Base-by-base conservation (phyloP, 2,113 vertebrate genomes). In the Ctenomys sociabilis region DNA sequence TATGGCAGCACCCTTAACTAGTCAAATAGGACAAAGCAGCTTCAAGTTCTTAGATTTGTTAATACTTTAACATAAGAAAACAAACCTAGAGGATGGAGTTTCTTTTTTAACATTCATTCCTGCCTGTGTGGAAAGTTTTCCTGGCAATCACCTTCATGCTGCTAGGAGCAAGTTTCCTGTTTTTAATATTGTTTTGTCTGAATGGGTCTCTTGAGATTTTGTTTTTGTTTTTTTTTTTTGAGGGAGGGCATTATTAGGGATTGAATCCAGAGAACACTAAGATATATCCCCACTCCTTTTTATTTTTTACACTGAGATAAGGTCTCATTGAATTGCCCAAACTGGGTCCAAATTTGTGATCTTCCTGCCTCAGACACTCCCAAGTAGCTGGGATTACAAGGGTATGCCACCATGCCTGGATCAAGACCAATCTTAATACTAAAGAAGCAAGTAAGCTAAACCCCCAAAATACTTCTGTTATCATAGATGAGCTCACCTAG, bases 171-270 rank as follows among this genome's bases (percentile, higher is more conserved):
- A 90, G 80, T 95, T 97, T 97, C 90, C 95, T 98, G 30, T 83
- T 89, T 97, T 96, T 97, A 68, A n/a, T 45, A 94, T 85, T 93
- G 83, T 96, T 96, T 95, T 92, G 93, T 80, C 68, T 94, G 40
- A 54, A 80, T 66, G 49, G 96, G 59, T 92, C 91, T 97, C 40
- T 94, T 32, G 28, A 73, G 94, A 5, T 89, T 80, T 80, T 52
- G 49, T 17, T 78, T 43, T 43, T 49, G 43, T 40, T 40, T 40
- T 22, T 37, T 43, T 26, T 43, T 3, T 9, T 57, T 0, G 16
- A 17, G 16, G 54, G 54, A 17, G 16, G 54, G 16, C 17, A 35
- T 13, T 35, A 54, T 28, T 80, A 80, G 30, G 49, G 9, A 54
- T 49, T 30, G 28, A 78, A 78, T 45, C 28, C 75, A 78, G 73